Percentiles rank a stretch among this genome's conserved stretches.
Conservation (phyloP, 2,888 invertebrate species). For the Oscheius sp. region DNA sequence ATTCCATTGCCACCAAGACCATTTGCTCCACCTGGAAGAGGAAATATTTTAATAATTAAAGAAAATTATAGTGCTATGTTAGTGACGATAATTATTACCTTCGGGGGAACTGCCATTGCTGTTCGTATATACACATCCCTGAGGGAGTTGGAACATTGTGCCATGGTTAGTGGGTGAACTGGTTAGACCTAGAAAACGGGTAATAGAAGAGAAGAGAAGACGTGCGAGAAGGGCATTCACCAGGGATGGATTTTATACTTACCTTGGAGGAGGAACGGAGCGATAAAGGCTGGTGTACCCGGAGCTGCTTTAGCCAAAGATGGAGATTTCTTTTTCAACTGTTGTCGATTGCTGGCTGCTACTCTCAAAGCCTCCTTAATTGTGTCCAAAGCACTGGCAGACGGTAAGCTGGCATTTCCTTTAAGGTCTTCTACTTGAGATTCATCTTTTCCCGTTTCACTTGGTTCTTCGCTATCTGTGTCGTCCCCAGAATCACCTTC, state of each 20-base stretch:
- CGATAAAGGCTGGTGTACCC: conserved; percentile 42
- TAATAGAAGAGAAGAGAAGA: conserved; percentile 17
- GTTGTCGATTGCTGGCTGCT: conserved; percentile 63
- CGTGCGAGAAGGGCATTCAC: neutral
- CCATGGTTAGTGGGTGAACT: conserved; percentile 39
- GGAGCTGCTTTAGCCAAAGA: conserved; percentile 8
- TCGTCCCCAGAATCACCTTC: conserved; percentile 53
- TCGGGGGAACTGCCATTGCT: conserved; percentile 12
- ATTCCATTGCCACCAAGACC: conserved; percentile 44
- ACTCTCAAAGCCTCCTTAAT: conserved; percentile 66
- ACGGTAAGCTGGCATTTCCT: conserved; percentile 1
- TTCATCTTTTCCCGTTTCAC: conserved; percentile 30
- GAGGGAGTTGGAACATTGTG: conserved; percentile 33
- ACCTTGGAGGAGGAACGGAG: conserved; percentile 58
- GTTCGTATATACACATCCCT: conserved; percentile 27
- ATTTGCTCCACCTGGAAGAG: conserved; percentile 54
- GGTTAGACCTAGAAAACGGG: conserved; percentile 40
- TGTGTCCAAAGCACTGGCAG: conserved; percentile 58
- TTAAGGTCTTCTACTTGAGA: neutral
- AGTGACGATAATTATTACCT: conserved; percentile 5
- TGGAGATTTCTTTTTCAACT: conserved; percentile 46
- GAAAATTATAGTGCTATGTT: neutral
- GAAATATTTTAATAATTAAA: neutral
- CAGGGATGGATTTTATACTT: conserved; percentile 7
- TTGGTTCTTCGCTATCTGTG: conserved; percentile 56